These are phyloP conservation scores for Chelon labrosus DNA, from an alignment of 2,797 vertebrate species.

Conservation along the genomic window DNA sequence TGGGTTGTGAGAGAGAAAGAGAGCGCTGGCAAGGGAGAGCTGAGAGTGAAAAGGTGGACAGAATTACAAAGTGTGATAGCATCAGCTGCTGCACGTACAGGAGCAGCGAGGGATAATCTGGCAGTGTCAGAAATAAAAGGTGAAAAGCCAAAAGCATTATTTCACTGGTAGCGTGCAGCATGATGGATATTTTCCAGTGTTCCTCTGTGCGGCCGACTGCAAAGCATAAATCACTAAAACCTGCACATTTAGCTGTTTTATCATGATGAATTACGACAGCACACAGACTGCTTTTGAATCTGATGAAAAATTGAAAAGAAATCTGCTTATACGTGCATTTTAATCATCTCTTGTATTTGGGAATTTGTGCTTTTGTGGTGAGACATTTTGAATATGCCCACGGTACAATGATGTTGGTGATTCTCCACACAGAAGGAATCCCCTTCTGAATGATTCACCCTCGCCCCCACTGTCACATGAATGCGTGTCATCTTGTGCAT, in stretches of 20 bases:
- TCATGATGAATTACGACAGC: neutral
- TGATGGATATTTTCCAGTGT: constrained; percentile 23
- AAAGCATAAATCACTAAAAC: constrained; percentile 9
- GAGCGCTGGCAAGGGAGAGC: constrained; percentile 31
- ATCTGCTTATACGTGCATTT: neutral
- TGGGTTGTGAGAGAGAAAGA: constrained; percentile 46
- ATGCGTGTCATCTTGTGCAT: constrained; percentile 63
- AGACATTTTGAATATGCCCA: constrained; percentile 34
- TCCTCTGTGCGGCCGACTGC: neutral
- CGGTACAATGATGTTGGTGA: constrained; percentile 47
- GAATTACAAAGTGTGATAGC: constrained; percentile 61
- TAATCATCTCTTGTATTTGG: neutral
- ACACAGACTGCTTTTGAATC: neutral
- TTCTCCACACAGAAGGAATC: constrained; percentile 63
- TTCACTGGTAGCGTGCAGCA: constrained; percentile 9
- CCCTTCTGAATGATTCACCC: constrained; percentile 72
- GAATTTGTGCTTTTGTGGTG: constrained; percentile 18
- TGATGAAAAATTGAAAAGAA: constrained; percentile 3
- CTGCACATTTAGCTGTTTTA: constrained; percentile 10
- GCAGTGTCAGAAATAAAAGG: constrained; percentile 60
- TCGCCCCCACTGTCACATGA: constrained; percentile 55
- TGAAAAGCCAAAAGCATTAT: constrained; percentile 53
- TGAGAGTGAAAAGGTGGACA: constrained; percentile 60
- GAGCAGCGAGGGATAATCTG: constrained; percentile 50
- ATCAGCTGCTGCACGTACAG: constrained; percentile 54